These are phyloP conservation scores for Axinella damicornis DNA, from an alignment of 37 sponge, comb jelly and placozoan species.

Conservation along the genomic window DNA sequence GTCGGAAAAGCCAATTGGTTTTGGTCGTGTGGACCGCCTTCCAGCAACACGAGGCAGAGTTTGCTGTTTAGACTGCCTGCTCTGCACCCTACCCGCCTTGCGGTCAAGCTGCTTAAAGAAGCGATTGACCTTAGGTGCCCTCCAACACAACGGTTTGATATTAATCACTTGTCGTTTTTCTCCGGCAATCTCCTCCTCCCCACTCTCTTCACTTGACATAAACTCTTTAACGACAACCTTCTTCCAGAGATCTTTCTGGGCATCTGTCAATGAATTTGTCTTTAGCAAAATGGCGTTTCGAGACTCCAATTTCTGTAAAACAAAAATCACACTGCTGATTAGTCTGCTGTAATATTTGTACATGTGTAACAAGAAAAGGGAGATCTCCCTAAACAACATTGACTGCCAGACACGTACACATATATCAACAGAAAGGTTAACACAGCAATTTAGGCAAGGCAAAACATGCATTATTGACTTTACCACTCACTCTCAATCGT, in stretches of 20 bases:
- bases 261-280: neutral
- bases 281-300: neutral
- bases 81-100: neutral
- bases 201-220: slow-evolving; percentile 19
- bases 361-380: neutral
- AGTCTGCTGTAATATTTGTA: neutral
- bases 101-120: slow-evolving; percentile 3
- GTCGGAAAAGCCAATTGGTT: neutral
- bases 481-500: neutral
- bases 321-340: too few relatives aligned
- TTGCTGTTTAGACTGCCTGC: slow-evolving; percentile 1
- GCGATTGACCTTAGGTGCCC: neutral
- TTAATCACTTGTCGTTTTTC: neutral
- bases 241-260: slow-evolving; percentile 1
- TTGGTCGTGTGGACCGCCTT: neutral
- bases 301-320: slow-evolving; percentile 21
- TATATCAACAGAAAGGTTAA: too few relatives aligned
- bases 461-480: neutral
- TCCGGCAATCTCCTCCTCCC: neutral
- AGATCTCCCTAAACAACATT: too few relatives aligned
- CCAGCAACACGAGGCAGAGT: slow-evolving; percentile 13
- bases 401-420: too few relatives aligned
- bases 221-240: slow-evolving; percentile 1
- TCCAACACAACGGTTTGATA: slow-evolving; percentile 1
- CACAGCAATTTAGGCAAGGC: too few relatives aligned